A percentile compares a stretch with the other conserved stretches of the same genome.
phyloP scores from a whole-genome alignment of 1,140 invertebrate genomes.

The Cyrtorhinus lividipennis region DNA sequence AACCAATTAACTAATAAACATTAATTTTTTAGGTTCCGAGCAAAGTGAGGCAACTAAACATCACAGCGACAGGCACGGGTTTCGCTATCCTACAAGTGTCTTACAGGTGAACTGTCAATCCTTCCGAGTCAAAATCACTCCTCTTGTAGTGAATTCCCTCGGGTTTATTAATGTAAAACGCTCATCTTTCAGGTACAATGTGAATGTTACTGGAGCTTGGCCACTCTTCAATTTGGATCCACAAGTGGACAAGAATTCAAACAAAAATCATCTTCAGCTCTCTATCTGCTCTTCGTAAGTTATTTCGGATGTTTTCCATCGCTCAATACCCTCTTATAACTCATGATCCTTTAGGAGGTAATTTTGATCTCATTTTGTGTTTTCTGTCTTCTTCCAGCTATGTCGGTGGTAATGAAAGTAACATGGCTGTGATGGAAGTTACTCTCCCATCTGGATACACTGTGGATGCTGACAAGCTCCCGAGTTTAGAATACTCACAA shows the following conservation, averaged over 20 bases:
- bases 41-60: conserved; percentile 38
- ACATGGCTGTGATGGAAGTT: conserved; percentile 85
- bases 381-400: too few relatives aligned
- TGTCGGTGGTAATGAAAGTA: conserved; percentile 40
- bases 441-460: conserved; percentile 71
- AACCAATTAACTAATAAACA: too few relatives aligned
- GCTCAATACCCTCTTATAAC: not conserved
- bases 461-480: conserved; percentile 59
- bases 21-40: conserved; percentile 39
- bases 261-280: conserved; percentile 65
- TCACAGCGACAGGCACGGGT: conserved; percentile 63
- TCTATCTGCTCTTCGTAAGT: conserved; percentile 68
- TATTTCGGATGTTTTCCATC: not conserved
- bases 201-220: conserved; percentile 78
- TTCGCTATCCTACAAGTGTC: conserved; percentile 70
- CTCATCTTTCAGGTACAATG: conserved; percentile 47
- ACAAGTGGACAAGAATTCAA: conserved; percentile 71
- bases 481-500: conserved; percentile 50
- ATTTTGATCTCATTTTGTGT: too few relatives aligned
- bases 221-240: conserved; percentile 80
- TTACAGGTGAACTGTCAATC: conserved; percentile 39
- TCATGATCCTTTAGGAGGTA: not conserved
- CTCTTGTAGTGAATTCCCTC: too few relatives aligned
- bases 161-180: not conserved
- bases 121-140: too few relatives aligned